Evolutionary conservation across 2,888 invertebrate genomes (phyloP), one percentile per base, ranked within the genome.

Genomic region (Cyclophora albipunctata): DNA sequence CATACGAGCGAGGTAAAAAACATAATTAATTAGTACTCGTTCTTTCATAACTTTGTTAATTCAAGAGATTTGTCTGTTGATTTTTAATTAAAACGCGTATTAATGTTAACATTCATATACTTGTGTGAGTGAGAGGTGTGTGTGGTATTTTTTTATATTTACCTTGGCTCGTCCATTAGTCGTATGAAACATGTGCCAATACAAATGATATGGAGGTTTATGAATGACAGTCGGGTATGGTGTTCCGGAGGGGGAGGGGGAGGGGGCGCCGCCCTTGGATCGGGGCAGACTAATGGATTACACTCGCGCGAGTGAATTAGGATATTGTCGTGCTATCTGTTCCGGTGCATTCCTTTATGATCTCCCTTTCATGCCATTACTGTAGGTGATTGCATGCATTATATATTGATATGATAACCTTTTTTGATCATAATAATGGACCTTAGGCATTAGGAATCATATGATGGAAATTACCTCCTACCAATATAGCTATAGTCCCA

Each of bases 141-240:
- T 37, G 5, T 37, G 37, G 4, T 37, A 37, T 76, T 72, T 73
- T 76, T 71, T 74, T 76, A 74, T 78, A 78, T 83, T 78, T 81
- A 82, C 82, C 78, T 72, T 74, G 70, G 72, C 66, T 70, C 76
- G 74, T 85, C 87, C 87, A 86, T 88, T 88, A 88, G 82, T 84
- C 84, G 78, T 84, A 87, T 85, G 84, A 86, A 86, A 84, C 86
- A 85, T 87, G 83, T 87, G 85, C 86, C 87, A 84, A 88, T 88
- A 88, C 84, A 85, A 86, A 87, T 88, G 84, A 85, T 84, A 83
- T 81, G 85, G 81, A 84, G 83, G 82, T 86, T 84, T 84, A 85
- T 85, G 86, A 86, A 86, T 87, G 86, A 84, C 81, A 81, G 82
- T 75, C 79, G 78, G 76, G 67, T 68, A 65, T 66, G 69, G 71